Evolutionary conservation across 2,888 invertebrate genomes (phyloP).

Genomic region (Tipula unca): DNA sequence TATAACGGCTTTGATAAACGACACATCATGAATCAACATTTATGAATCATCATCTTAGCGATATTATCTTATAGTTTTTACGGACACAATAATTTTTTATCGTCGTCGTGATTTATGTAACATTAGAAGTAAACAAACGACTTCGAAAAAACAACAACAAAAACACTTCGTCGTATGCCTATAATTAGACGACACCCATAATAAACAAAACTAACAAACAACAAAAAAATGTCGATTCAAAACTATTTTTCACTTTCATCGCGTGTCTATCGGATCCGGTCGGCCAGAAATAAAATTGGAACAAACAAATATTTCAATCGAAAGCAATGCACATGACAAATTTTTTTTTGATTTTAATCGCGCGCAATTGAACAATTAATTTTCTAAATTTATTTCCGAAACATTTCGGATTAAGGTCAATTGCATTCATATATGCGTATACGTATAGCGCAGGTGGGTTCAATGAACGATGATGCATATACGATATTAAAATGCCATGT

Average conservation of each 20-base stretch:
- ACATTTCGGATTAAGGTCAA: slow-evolving; percentile 16
- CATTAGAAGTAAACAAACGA: background rate
- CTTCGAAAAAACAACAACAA: background rate
- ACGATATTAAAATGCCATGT: background rate
- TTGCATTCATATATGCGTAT: background rate
- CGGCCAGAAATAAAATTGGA: background rate
- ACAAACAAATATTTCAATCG: background rate
- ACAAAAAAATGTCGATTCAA: background rate
- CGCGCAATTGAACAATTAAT: background rate
- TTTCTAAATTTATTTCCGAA: slow-evolving; percentile 16
- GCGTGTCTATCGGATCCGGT: background rate
- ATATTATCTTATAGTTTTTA: background rate
- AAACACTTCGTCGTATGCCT: background rate
- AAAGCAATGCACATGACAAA: background rate
- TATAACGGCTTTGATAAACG: background rate
- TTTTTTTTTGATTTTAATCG: background rate
- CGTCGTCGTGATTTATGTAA: background rate
- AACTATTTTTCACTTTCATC: background rate
- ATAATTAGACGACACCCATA: background rate
- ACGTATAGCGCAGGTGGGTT: background rate
- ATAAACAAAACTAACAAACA: too few species aligned
- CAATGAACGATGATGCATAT: background rate
- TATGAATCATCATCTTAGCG: background rate
- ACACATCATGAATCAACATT: background rate
- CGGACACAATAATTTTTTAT: background rate